Evolutionary conservation across 2,113 vertebrate genomes (phyloP), one percentile per base, ranked within the genome.

Genomic region (Lucifuga dentata): DNA sequence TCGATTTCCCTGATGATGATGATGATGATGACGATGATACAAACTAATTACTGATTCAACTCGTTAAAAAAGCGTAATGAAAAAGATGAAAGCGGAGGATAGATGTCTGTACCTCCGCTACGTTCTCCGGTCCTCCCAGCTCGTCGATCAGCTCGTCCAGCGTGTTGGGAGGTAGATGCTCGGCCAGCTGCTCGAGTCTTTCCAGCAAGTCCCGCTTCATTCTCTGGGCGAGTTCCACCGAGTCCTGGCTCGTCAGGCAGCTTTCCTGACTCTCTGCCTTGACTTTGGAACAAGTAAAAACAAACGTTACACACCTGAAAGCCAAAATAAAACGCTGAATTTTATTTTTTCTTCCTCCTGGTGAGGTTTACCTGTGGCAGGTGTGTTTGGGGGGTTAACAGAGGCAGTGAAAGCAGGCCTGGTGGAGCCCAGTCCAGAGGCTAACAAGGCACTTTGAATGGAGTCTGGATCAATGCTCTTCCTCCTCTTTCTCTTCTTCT

Each of bases 391-490:
- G 36, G 93, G 78, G 51, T 92, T 93, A 24, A 94, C 87, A 0
- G 95, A 79, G 57, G 96, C 91, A 10, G 96, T 96, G 76, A 97
- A 98, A 67, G 94, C 92, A 3, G 95, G 96, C 40, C 96, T 92
- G 77, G 94, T 97, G 55, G 96, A 97, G 76, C 96, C 96, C 5
- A 99, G 94, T 65, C 97, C 98, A 40, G 97, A 99, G 41, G 98
- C 98, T 91, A 99, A 88, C 95, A 99, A 97, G 95, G 98, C 97
- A 97, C 97, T 98, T 91, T 99, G 96, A 91, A 99, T 98, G 23
- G 97, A 99, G 90, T 99, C 98, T 9, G 98, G 98, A 80, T 99
- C 98, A 58, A 99, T 96, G 20, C 95, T 96, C 90, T 94, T 97
- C 76, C 77, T 92, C 88, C 76, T 89, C 80, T 91, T 94, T 65